These are phyloP conservation scores for Zingel zingel DNA, from an alignment of 2,113 vertebrate genomes.

Conservation along the genomic window DNA sequence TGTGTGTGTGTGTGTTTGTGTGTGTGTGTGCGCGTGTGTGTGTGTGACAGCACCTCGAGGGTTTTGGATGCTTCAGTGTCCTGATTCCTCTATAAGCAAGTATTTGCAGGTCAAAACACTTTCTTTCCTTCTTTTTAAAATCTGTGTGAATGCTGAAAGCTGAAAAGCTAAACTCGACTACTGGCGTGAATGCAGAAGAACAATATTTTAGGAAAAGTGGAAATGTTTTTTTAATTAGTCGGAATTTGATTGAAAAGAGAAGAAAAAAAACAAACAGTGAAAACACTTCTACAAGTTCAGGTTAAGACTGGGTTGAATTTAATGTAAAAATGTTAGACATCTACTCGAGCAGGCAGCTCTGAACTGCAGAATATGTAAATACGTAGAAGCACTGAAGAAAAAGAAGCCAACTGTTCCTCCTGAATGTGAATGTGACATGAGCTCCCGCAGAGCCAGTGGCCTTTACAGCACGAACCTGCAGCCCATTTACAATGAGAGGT, in stretches of 20 bases:
- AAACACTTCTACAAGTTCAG: no score
- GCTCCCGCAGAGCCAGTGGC: not conserved
- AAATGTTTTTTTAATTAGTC: no score
- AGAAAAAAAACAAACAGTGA: no score
- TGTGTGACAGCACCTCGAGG: slow-evolving; percentile 18
- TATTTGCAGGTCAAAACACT: no score
- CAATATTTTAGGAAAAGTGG: no score
- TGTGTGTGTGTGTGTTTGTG: slow-evolving; percentile 20
- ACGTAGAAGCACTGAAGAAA: not conserved
- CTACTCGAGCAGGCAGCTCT: not conserved
- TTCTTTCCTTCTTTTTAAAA: no score
- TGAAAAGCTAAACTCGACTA: no score
- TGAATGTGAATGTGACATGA: not conserved
- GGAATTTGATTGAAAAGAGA: no score
- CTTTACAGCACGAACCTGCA: not conserved
- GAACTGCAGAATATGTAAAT: not conserved
- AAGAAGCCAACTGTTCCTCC: not conserved
- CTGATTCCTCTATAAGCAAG: no score
- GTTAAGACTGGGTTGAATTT: no score
- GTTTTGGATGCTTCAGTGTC: slow-evolving; percentile 4
- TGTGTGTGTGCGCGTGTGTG: slow-evolving; percentile 23
- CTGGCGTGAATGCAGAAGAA: no score
- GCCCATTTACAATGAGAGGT: rapidly evolving
- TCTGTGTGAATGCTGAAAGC: no score
- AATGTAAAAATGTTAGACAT: not conserved